These are phyloP conservation scores for Caenorhabditis sp. DNA, from an alignment of 2,888 invertebrate species.

Conservation along the genomic window DNA sequence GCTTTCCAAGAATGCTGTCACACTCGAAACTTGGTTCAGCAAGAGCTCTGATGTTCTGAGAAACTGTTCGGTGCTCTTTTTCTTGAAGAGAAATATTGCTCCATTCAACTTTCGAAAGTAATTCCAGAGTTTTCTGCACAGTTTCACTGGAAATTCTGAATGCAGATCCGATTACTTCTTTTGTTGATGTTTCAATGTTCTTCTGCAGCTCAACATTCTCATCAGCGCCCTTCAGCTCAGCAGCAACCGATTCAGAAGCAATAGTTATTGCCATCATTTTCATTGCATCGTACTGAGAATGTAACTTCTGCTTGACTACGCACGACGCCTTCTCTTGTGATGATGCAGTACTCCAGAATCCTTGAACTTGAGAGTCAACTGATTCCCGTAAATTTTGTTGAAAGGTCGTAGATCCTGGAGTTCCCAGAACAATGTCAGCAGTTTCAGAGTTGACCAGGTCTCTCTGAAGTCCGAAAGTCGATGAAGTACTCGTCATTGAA, in stretches of 20 bases:
- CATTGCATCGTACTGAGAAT: slow-evolving; percentile 21
- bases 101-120: slow-evolving; percentile 39
- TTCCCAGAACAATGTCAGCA: neutral
- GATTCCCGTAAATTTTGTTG: slow-evolving; percentile 37
- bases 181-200: neutral
- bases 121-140: slow-evolving; percentile 27
- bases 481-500: slow-evolving; percentile 16
- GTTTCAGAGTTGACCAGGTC: neutral
- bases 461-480: neutral
- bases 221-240: slow-evolving; percentile 12
- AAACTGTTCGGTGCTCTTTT: neutral
- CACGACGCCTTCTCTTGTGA: slow-evolving; percentile 21
- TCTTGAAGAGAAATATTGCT: slow-evolving; percentile 25
- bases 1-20: slow-evolving; percentile 16
- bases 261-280: slow-evolving; percentile 26
- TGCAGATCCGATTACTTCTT: slow-evolving; percentile 27
- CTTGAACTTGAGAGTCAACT: slow-evolving; percentile 44
- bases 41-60: slow-evolving; percentile 22
- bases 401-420: neutral
- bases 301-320: slow-evolving; percentile 28
- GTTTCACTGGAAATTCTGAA: slow-evolving; percentile 35
- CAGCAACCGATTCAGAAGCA: slow-evolving; percentile 2
- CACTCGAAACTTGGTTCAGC: slow-evolving; percentile 6
- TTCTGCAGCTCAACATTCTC: slow-evolving; percentile 1
- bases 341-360: slow-evolving; percentile 58